These are phyloP conservation scores for Takifugu bimaculatus DNA, from an alignment of 2,113 vertebrate species.

Conservation along the genomic window DNA sequence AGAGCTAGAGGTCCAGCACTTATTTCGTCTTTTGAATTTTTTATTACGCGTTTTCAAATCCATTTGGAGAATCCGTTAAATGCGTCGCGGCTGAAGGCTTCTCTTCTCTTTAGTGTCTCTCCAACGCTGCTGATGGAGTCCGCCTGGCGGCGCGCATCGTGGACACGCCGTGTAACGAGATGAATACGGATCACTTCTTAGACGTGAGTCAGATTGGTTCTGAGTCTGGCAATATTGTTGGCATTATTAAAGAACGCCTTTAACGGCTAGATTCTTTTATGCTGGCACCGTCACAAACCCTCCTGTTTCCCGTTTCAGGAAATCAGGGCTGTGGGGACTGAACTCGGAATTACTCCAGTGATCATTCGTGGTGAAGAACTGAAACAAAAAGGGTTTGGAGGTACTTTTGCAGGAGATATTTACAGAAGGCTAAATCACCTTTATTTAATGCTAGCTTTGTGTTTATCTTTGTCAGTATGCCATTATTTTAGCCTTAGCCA, in stretches of 20 bases:
- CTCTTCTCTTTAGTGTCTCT: conserved; percentile 78
- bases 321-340: conserved; percentile 86
- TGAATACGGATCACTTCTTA: conserved; percentile 92
- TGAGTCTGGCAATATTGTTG: conserved; percentile 2
- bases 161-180: conserved; percentile 94
- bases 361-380: conserved; percentile 91
- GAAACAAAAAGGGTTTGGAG: conserved; percentile 91
- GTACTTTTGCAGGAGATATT: conserved; percentile 54
- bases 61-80: not conserved
- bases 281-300: not conserved
- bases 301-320: conserved; percentile 75
- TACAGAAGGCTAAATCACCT: not conserved
- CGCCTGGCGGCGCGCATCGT: conserved; percentile 93
- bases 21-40: not conserved
- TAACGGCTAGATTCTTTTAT: not conserved
- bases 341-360: conserved; percentile 85
- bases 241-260: not conserved
- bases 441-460: not conserved
- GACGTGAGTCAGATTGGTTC: conserved; percentile 70
- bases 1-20: conserved; percentile 78
- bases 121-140: conserved; percentile 85
- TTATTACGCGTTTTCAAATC: not conserved
- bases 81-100: not conserved
- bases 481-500: not conserved
- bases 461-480: not conserved